Conservation (phyloP, 92 coral and sea anemone genomes). For the Chrysogorgia sp. region DNA sequence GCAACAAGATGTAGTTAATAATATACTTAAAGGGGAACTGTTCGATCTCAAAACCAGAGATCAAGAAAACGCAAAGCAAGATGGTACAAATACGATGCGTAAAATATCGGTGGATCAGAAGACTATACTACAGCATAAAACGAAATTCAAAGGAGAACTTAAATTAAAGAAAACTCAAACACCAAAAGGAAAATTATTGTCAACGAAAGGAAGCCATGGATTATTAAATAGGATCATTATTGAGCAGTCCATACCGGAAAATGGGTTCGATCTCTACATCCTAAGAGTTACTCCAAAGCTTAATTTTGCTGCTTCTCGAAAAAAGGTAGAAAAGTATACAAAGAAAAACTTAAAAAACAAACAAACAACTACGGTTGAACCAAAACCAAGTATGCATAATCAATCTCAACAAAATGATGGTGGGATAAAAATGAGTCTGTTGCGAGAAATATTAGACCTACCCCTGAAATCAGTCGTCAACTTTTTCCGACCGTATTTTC, state of each 20-base stretch:
- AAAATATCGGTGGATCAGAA: background rate
- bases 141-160: background rate
- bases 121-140: background rate
- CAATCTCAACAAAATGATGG: background rate
- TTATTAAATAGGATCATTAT: background rate
- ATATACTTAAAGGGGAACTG: background rate
- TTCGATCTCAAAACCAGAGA: background rate
- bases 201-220: background rate
- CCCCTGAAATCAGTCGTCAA: background rate
- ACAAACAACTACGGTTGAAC: background rate
- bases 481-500: slow-evolving; percentile 9
- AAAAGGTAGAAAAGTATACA: background rate
- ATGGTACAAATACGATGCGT: background rate
- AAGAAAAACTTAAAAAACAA: background rate
- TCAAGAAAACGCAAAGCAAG: background rate
- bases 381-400: background rate
- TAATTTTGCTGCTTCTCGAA: background rate
- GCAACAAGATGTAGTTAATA: background rate
- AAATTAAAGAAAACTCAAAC: background rate
- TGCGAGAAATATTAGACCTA: background rate
- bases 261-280: background rate
- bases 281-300: background rate
- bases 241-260: background rate
- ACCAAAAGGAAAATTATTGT: background rate
- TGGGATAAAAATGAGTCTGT: background rate